Evolutionary conservation across 2,113 vertebrate species (phyloP).

Genomic region (Actenoides hombroni): DNA sequence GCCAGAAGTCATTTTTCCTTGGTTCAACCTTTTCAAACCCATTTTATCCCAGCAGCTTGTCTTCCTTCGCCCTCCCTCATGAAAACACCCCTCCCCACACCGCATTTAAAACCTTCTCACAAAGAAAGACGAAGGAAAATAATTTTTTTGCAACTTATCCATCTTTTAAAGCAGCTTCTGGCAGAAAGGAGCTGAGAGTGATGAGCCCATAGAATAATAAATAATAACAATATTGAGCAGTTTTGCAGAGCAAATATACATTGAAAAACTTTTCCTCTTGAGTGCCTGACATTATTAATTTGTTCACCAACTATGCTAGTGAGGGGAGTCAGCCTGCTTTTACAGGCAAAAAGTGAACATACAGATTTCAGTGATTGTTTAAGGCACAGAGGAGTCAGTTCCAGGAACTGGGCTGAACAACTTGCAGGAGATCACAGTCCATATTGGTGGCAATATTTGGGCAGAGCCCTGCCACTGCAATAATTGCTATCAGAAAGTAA

Average conservation of each 20-base stretch:
- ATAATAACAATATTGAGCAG: constrained; percentile 66
- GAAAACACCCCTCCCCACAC: background rate
- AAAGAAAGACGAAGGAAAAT: constrained; percentile 44
- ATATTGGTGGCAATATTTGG: background rate
- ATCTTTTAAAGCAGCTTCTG: constrained; percentile 57
- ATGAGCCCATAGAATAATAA: constrained; percentile 61
- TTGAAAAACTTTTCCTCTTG: constrained; percentile 53
- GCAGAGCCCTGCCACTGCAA: background rate
- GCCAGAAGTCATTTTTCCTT: background rate
- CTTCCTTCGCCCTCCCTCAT: background rate
- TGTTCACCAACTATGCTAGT: background rate
- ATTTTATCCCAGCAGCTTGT: background rate
- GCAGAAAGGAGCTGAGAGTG: constrained; percentile 49
- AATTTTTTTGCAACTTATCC: constrained; percentile 54
- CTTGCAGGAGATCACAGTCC: background rate
- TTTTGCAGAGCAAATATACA: constrained; percentile 39
- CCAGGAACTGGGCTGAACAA: background rate
- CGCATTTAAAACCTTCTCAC: background rate
- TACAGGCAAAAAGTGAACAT: background rate
- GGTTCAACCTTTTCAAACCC: background rate
- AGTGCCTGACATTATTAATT: constrained; percentile 56
- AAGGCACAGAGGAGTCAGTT: background rate
- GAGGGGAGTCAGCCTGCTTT: background rate
- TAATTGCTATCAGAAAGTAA: background rate
- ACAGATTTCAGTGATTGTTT: constrained; percentile 20